These are phyloP conservation scores for Saccostrea glomerata DNA, from an alignment of 1,140 invertebrate species.

Conservation along the genomic window DNA sequence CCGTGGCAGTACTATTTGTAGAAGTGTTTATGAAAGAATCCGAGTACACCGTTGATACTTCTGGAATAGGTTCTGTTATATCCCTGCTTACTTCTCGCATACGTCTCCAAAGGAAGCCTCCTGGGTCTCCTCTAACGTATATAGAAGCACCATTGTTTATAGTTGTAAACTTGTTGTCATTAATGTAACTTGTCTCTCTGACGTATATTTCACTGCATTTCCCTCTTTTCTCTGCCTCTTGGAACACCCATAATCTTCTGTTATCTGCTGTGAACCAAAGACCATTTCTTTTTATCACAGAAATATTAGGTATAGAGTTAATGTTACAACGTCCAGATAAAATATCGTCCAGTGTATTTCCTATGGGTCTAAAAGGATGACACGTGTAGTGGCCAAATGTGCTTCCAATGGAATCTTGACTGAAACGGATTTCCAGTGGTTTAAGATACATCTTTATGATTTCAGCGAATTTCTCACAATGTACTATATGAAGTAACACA, in stretches of 20 bases:
- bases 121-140: slow-evolving; percentile 1
- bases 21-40: too few relatives aligned
- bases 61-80: not conserved
- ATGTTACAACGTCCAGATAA: not conserved
- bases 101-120: not conserved
- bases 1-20: too few relatives aligned
- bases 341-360: slow-evolving; percentile 36
- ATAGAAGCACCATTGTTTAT: slow-evolving; percentile 4
- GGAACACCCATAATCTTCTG: slow-evolving; percentile 55
- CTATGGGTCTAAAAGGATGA: not conserved
- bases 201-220: slow-evolving; percentile 12
- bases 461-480: not conserved
- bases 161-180: slow-evolving; percentile 25
- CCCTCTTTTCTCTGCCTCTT: slow-evolving; percentile 36
- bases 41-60: too few relatives aligned
- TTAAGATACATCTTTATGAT: not conserved
- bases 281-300: slow-evolving; percentile 12
- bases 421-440: slow-evolving; percentile 44
- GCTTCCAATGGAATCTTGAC: slow-evolving; percentile 39
- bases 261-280: slow-evolving; percentile 53
- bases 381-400: not conserved
- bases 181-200: not conserved
- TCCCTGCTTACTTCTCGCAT: not conserved
- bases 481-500: not conserved
- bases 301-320: slow-evolving; percentile 36